Evolutionary conservation across 2,113 vertebrate genomes (phyloP).

Genomic region (Python bivittatus): DNA sequence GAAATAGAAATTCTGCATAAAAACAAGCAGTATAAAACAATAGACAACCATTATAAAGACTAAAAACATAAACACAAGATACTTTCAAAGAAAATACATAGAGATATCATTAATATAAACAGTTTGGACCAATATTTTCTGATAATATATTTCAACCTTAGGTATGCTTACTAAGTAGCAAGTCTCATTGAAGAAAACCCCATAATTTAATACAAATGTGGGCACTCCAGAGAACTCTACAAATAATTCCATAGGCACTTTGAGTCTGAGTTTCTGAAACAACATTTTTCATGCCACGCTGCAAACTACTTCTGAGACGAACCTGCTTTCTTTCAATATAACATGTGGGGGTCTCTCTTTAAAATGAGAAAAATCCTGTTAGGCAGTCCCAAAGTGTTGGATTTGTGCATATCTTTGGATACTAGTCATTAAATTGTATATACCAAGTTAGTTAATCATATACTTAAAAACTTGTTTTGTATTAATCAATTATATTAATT

Average conservation of each 20-base stretch:
- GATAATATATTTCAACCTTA: neutral
- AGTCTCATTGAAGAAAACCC: neutral
- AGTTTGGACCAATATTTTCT: too few species aligned
- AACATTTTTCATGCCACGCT: neutral
- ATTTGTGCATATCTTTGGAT: neutral
- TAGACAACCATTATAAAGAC: neutral
- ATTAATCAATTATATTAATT: neutral
- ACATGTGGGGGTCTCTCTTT: neutral
- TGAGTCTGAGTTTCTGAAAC: neutral
- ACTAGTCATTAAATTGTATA: neutral
- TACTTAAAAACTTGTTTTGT: neutral
- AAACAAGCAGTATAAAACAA: neutral
- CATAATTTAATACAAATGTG: neutral
- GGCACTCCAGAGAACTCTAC: neutral
- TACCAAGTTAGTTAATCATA: neutral
- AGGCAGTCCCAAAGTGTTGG: neutral
- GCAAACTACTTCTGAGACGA: neutral
- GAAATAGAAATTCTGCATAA: neutral
- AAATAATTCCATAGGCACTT: neutral
- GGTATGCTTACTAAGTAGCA: neutral
- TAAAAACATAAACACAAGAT: neutral
- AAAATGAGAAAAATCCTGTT: neutral
- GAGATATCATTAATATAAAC: neutral
- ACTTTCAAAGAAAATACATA: neutral
- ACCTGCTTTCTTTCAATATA: neutral